Evolutionary conservation across 1,140 invertebrate genomes (phyloP).

Genomic region (Wiebesia pumilae): DNA sequence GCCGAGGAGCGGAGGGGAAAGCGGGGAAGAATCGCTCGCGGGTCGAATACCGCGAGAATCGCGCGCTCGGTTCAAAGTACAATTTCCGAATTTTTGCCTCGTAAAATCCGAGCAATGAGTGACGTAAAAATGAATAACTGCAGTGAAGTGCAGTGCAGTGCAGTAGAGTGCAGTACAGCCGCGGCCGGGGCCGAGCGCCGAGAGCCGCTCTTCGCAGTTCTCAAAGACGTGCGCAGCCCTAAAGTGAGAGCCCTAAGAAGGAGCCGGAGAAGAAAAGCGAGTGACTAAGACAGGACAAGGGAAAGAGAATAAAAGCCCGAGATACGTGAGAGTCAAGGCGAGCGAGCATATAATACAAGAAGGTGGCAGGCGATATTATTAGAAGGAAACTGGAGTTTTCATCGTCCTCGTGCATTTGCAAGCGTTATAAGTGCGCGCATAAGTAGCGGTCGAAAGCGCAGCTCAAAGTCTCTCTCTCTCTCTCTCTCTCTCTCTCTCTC

Average conservation of each 20-base stretch:
- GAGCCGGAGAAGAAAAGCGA: constrained; percentile 14
- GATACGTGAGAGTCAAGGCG: constrained; percentile 58
- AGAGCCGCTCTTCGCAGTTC: not conserved
- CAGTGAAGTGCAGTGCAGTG: not conserved
- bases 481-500: not conserved
- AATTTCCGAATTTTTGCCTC: constrained; percentile 75
- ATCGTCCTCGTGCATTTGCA: constrained; percentile 39
- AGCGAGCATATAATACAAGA: constrained; percentile 15
- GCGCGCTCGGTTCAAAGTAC: constrained; percentile 67
- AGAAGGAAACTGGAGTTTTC: constrained; percentile 56
- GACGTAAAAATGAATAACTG: constrained; percentile 71
- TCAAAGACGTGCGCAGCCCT: not conserved
- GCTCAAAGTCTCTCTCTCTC: no score
- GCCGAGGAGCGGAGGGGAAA: not conserved
- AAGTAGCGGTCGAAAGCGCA: constrained; percentile 18
- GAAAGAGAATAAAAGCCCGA: constrained; percentile 51
- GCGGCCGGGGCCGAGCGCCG: not conserved
- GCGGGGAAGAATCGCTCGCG: constrained; percentile 19
- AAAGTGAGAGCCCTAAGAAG: not conserved
- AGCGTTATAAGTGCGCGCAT: constrained; percentile 5
- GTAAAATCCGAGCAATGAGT: constrained; percentile 73
- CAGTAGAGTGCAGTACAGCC: not conserved
- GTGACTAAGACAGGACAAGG: not conserved
- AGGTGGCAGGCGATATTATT: constrained; percentile 49
- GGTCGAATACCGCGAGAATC: constrained; percentile 37